Evolutionary conservation across 2,113 vertebrate genomes (phyloP), one percentile per base, ranked within the genome.

Genomic region (Elephantulus edwardii): DNA sequence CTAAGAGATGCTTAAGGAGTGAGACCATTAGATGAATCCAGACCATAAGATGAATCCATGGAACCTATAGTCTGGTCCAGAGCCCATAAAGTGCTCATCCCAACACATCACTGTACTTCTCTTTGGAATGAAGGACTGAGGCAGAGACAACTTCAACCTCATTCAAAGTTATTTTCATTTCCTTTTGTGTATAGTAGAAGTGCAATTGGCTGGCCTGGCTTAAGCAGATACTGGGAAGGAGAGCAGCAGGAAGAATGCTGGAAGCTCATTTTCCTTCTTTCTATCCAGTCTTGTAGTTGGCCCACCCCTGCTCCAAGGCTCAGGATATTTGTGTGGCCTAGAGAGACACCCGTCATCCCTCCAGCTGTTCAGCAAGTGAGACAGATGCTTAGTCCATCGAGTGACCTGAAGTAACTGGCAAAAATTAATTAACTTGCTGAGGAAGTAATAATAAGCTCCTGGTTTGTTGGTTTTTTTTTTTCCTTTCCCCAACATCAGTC

Each of bases 401-500:
- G 91, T 94, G 86, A 96, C 93, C 93, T 79, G 33, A 95, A 96
- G 83, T 6, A 30, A 94, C 89, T 95, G 79, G 79, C 33, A 96
- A 93, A 97, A 95, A 93, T 91, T 91, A 96, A 93, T 85, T 84
- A 91, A 93, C 79, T 96, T 96, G 19, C 78, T 92, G 44, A 1
- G 48, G 92, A 92, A 90, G 90, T 95, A 95, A 95, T 95, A 92
- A 84, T 96, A 90, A 76, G 44, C 83, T 86, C 56, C 93, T 75
- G 83, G 90, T 72, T 92, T 97, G 88, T 80, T n/a, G n/a, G n/a
- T n/a, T n/a, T n/a, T n/a, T n/a, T n/a, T n/a, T 89, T 97, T 97
- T 92, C 94, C 93, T 94, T 93, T 83, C 83, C 60, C 90, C 89
- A 94, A 92, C 78, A 94, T 86, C 78, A 94, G 81, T 94, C 70